Base-by-base conservation (phyloP, 1,140 invertebrate genomes). In the Aphidius gifuensis region DNA sequence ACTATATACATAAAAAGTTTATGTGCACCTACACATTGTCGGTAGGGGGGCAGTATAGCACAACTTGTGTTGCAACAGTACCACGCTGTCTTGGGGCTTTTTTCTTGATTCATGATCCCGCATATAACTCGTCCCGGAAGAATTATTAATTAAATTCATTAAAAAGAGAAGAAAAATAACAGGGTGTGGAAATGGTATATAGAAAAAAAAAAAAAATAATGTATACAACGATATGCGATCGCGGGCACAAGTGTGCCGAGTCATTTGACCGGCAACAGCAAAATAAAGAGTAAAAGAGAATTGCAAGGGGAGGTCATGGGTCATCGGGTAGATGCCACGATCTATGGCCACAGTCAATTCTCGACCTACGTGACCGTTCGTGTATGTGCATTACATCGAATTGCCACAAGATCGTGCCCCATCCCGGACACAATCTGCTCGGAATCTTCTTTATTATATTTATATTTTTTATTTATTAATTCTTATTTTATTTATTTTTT, bases 41-140 rank as follows among this genome's bases (percentile, higher is more conserved):
- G 23, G 23, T 4, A 32, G 23, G 23, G 23, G 23, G 23, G 23
- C 23, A 32, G 4, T 32, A 32, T 32, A 3, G 23, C 23, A 3
- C 23, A 32, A 32, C 23, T 32, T 32, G 23, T 32, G 23, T 4
- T 3, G 4, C 23, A 32, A 32, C 4, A 64, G 16, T 62, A 66
- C 69, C 68, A 65, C 64, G 66, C 68, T 67, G 69, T 68, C 58
- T 32, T 32, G 23, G 4, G 23, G 55, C 65, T 42, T 23, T 16
- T 64, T 48, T 54, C 68, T 68, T 73, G 71, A 72, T 73, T 70
- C 71, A 73, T 73, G 66, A 67, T 66, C 69, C 68, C 61, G 59
- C 64, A 65, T 65, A 65, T 62, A 32, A 3, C 60, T 59, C 59
- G 61, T 71, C 69, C 69, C 70, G 71, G 71, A 72, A 73, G 69